These are phyloP conservation scores for Platycnemis pennipes DNA, from an alignment of 2,888 invertebrate species.

Conservation along the genomic window DNA sequence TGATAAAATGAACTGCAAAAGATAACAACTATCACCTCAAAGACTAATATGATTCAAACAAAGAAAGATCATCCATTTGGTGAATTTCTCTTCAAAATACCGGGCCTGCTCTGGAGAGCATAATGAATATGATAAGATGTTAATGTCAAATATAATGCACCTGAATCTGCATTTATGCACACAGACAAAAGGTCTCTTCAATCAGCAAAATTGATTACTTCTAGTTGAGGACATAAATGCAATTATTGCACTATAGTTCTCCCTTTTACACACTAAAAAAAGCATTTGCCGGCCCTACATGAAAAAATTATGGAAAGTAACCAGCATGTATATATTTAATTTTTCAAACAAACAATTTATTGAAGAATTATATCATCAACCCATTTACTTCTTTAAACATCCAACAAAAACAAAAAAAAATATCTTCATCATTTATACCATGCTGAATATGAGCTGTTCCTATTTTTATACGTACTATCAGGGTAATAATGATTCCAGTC, in stretches of 20 bases:
- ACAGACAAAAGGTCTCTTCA: no score
- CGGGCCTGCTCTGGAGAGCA: neutral
- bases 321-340: neutral
- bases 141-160: neutral
- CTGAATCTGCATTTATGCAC: no score
- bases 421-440: neutral
- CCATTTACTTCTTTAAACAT: neutral
- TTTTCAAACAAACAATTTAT: neutral
- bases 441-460: neutral
- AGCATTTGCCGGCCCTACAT: neutral
- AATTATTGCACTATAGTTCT: neutral
- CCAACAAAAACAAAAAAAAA: neutral
- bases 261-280: neutral
- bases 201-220: neutral
- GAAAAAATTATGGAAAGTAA: neutral
- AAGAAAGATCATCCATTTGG: neutral
- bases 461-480: neutral
- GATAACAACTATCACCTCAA: neutral
- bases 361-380: neutral
- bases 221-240: neutral
- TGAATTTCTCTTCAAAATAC: neutral
- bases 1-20: neutral
- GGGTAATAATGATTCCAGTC: constrained; percentile 8
- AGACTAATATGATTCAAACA: neutral
- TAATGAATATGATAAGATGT: neutral